Evolutionary conservation across 2,113 vertebrate genomes (phyloP).

Genomic region (Benitochromis conjunctus): DNA sequence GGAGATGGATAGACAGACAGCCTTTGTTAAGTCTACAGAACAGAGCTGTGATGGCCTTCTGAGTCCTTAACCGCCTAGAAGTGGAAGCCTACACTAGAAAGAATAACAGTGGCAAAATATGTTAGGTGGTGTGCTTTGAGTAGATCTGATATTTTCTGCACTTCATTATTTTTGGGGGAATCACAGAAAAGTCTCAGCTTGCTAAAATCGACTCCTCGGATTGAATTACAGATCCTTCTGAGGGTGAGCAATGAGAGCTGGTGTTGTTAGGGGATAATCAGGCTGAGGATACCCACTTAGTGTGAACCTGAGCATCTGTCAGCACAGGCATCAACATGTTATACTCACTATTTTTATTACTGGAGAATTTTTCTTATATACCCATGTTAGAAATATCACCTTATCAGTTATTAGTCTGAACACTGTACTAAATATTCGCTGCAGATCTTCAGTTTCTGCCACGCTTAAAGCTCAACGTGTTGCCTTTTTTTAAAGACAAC

Average conservation of each 20-base stretch:
- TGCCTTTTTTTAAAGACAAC: neutral
- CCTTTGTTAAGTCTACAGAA: slow-evolving; percentile 28
- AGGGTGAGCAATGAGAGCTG: slow-evolving; percentile 5
- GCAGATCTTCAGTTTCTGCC: neutral
- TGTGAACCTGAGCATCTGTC: slow-evolving; percentile 7
- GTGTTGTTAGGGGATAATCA: slow-evolving; percentile 26
- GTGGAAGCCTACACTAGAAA: neutral
- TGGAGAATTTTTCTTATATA: neutral
- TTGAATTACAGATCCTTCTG: slow-evolving; percentile 15
- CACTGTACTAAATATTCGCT: neutral
- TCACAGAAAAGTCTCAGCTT: neutral
- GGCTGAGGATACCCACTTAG: neutral
- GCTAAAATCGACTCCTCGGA: slow-evolving; percentile 15
- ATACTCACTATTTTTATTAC: neutral
- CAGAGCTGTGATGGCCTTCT: neutral
- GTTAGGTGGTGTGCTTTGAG: neutral
- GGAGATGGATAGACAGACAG: slow-evolving; percentile 34
- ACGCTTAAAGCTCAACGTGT: neutral
- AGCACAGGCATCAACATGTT: neutral
- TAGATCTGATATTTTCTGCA: neutral
- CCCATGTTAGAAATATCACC: neutral
- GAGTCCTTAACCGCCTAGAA: neutral
- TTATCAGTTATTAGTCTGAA: neutral
- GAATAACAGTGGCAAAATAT: neutral
- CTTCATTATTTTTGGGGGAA: neutral